A percentile compares a stretch with the other conserved stretches of the same genome.
Evolutionary conservation across 2,888 invertebrate genomes (phyloP).

Genomic region (Palloptera scutellata): DNA sequence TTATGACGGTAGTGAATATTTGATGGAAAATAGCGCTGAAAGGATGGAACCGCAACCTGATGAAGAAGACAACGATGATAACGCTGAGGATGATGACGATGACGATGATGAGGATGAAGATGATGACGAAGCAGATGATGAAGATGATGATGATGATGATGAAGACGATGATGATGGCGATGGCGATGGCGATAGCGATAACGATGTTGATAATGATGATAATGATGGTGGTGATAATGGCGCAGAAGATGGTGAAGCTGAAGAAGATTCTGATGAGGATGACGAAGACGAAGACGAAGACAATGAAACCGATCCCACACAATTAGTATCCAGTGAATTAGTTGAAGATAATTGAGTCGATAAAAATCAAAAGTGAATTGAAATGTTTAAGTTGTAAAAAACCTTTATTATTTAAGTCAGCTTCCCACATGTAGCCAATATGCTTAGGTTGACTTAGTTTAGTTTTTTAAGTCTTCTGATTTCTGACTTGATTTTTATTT

Average conservation of each 20-base stretch:
- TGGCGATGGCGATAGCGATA: conserved; percentile 19
- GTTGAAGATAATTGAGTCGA: conserved; percentile 26
- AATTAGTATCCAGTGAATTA: conserved; percentile 28
- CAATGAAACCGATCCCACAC: conserved; percentile 23
- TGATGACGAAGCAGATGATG: conserved; percentile 13
- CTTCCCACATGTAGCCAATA: too few relatives aligned
- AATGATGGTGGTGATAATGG: conserved; percentile 4
- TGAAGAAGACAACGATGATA: background rate
- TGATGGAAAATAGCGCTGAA: background rate
- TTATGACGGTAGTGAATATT: conserved; percentile 8
- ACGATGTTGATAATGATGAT: background rate
- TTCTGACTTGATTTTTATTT: too few relatives aligned
- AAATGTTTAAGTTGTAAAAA: background rate
- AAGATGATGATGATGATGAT: conserved; percentile 16
- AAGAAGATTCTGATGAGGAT: background rate
- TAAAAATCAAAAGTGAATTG: conserved; percentile 12
- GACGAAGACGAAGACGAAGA: too few relatives aligned
- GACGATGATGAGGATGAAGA: conserved; percentile 7
- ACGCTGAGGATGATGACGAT: background rate
- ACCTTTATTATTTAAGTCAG: too few relatives aligned
- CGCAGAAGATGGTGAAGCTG: conserved; percentile 2
- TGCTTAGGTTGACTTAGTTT: too few relatives aligned
- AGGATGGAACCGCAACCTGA: conserved; percentile 7
- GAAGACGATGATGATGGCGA: conserved; percentile 23
- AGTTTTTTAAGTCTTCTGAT: too few relatives aligned